Evolutionary conservation across 2,888 invertebrate species (phyloP).

Genomic region (Epistrophe grossulariae): DNA sequence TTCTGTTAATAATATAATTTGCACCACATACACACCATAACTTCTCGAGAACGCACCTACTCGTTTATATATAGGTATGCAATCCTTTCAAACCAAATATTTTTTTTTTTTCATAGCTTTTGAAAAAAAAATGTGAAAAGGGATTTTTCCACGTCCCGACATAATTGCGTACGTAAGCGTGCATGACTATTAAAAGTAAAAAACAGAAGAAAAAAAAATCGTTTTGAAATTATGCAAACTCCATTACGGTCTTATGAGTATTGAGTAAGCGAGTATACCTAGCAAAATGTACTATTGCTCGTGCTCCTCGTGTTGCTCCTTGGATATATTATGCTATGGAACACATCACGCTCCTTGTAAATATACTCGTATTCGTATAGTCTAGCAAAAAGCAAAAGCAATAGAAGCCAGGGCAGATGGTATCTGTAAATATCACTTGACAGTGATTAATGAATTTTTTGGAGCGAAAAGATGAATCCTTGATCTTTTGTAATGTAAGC

Average conservation of each 20-base stretch:
- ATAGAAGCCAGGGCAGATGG: conserved; percentile 68
- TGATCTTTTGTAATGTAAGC: conserved; percentile 75
- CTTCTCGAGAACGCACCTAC: not conserved
- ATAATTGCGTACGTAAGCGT: conserved; percentile 74
- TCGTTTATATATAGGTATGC: too few species aligned
- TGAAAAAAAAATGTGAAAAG: conserved; percentile 39
- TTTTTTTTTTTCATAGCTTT: conserved; percentile 26
- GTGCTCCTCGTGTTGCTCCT: not conserved
- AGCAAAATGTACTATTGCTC: conserved; percentile 29
- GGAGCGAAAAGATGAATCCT: conserved; percentile 74
- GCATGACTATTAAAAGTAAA: conserved; percentile 68
- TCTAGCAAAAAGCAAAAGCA: conserved; percentile 37
- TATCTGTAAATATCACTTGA: conserved; percentile 76
- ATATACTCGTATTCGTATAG: too few species aligned
- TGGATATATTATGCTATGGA: too few species aligned
- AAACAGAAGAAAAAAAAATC: conserved; percentile 59
- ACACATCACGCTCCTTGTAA: conserved; percentile 12
- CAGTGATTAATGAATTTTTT: conserved; percentile 76
- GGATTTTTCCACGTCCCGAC: conserved; percentile 73
- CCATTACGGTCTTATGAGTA: conserved; percentile 72
- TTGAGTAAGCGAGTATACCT: conserved; percentile 55
- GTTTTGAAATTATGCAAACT: conserved; percentile 75
- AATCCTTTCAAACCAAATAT: conserved; percentile 29
- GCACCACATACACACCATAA: not conserved
- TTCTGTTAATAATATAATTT: conserved; percentile 63